Evolutionary conservation across 2,797 vertebrate species (phyloP).

Genomic region (Gastrophryne carolinensis): DNA sequence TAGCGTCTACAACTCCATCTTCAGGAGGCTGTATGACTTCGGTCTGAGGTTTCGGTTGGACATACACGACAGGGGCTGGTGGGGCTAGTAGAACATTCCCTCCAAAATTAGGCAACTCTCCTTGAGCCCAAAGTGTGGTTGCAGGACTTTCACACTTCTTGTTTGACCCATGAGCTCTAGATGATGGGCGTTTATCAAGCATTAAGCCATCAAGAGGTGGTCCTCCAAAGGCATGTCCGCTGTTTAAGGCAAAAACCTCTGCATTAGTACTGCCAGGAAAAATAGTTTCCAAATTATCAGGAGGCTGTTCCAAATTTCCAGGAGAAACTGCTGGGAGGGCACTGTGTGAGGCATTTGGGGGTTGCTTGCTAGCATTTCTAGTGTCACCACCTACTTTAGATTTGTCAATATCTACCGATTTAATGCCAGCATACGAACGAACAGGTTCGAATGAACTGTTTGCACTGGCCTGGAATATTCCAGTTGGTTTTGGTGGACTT

Average conservation of each 20-base stretch:
- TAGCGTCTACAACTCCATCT: constrained; percentile 66
- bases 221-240: constrained; percentile 50
- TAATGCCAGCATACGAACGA: constrained; percentile 84
- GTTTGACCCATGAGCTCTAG: constrained; percentile 73
- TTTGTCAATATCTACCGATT: constrained; percentile 80
- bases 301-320: constrained; percentile 93
- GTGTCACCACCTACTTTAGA: constrained; percentile 86
- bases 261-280: constrained; percentile 64
- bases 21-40: constrained; percentile 90
- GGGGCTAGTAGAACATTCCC: constrained; percentile 88
- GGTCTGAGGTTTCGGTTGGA: constrained; percentile 73
- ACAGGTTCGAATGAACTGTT: constrained; percentile 97
- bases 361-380: constrained; percentile 59
- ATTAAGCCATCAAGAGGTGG: constrained; percentile 43
- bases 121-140: constrained; percentile 93
- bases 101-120: constrained; percentile 81
- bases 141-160: constrained; percentile 94
- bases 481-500: constrained; percentile 92
- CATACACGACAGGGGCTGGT: constrained; percentile 83
- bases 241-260: constrained; percentile 40
- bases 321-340: constrained; percentile 61
- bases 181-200: constrained; percentile 75
- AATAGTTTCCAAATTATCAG: constrained; percentile 93
- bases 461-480: constrained; percentile 92
- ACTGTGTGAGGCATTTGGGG: constrained; percentile 51